These are phyloP conservation scores for Diceros bicornis DNA, from an alignment of 2,797 vertebrate genomes.

Conservation along the genomic window DNA sequence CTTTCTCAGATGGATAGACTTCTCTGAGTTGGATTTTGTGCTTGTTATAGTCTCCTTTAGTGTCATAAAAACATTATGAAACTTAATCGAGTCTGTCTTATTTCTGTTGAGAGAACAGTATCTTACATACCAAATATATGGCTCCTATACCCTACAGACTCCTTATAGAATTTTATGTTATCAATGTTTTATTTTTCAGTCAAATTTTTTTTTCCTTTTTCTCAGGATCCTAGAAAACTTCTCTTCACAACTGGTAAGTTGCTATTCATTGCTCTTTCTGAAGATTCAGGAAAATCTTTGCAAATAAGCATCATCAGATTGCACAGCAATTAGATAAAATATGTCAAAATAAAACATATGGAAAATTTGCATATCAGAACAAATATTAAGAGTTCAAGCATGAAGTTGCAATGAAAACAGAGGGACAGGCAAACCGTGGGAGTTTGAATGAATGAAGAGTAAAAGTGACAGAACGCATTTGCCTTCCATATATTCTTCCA, in stretches of 20 bases:
- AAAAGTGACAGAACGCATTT: not conserved
- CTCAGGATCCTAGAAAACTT: constrained; percentile 95
- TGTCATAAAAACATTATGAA: not conserved
- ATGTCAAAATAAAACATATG: not conserved
- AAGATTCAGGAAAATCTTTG: not conserved
- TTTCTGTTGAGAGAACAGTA: not conserved
- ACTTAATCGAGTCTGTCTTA: not conserved
- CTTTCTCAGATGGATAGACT: not conserved
- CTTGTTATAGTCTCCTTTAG: not conserved
- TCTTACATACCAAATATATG: not conserved
- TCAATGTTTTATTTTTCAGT: constrained; percentile 41
- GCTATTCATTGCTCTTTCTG: not conserved
- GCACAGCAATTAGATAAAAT: not conserved
- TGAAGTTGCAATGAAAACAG: not conserved
- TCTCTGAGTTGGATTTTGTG: not conserved
- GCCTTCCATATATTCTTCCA: not conserved
- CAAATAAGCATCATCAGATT: not conserved
- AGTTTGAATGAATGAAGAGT: not conserved
- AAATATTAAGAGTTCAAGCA: not conserved
- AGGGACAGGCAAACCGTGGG: not conserved
- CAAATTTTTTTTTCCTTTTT: constrained; percentile 46
- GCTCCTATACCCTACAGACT: not conserved
- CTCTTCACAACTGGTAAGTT: constrained; percentile 96
- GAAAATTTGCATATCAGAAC: not conserved
- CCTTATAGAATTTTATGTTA: constrained; percentile 26